Conservation (phyloP, 2,113 vertebrate genomes). For the Agapornis roseicollis region DNA sequence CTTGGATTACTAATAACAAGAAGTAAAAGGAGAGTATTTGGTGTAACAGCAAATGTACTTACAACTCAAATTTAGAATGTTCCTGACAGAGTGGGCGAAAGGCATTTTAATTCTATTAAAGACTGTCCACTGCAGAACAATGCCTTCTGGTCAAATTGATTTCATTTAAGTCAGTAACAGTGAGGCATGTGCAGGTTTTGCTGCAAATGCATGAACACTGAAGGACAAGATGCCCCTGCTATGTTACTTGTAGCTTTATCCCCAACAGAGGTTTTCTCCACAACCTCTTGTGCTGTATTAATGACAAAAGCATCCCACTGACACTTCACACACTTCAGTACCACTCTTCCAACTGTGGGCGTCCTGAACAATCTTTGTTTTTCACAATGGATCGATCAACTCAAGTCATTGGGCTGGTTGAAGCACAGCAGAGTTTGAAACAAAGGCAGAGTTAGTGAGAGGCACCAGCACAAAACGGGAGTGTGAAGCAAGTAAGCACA, state of each 20-base stretch:
- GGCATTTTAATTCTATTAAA: background rate
- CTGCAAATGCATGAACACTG: background rate
- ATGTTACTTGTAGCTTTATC: background rate
- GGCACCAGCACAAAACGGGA: background rate
- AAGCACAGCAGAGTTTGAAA: background rate
- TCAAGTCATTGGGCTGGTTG: background rate
- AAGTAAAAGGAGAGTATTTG: background rate
- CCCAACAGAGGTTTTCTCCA: background rate
- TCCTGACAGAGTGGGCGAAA: background rate
- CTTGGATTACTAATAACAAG: background rate
- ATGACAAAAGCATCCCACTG: background rate
- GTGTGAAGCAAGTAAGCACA: background rate
- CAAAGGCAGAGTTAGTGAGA: background rate
- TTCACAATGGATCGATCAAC: background rate
- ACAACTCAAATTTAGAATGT: background rate
- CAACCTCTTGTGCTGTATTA: background rate
- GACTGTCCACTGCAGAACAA: background rate
- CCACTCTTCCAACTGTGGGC: rapidly evolving
- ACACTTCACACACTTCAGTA: background rate
- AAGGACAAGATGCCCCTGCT: background rate
- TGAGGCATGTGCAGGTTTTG: background rate
- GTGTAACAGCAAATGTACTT: background rate
- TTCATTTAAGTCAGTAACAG: background rate
- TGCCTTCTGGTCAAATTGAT: background rate
- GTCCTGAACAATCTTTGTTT: background rate